phyloP scores from a whole-genome alignment of 2,797 vertebrate species.

The Morus bassanus region DNA sequence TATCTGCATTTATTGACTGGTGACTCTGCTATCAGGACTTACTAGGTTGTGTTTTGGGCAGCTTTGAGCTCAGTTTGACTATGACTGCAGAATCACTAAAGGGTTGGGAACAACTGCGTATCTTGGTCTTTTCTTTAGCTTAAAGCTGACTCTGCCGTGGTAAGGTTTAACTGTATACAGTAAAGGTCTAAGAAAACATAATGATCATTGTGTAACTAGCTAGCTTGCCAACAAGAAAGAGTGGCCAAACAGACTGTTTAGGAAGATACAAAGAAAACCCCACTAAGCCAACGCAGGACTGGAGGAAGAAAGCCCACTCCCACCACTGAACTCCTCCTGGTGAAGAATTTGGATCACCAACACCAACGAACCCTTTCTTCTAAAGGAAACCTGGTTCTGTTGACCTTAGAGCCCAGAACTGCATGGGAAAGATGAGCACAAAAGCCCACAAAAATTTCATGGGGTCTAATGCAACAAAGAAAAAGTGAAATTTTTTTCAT shows the following conservation, averaged over 20 bases:
- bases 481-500: not conserved
- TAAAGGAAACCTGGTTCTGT: not conserved
- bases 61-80: not conserved
- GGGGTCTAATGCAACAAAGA: not conserved
- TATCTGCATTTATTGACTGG: not conserved
- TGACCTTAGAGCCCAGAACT: not conserved
- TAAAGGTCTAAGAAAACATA: not conserved
- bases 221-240: not conserved
- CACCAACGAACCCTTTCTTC: not conserved
- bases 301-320: not conserved
- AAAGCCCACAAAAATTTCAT: not conserved
- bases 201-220: rapidly evolving
- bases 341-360: not conserved
- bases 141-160: not conserved
- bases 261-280: not conserved
- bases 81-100: not conserved
- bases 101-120: not conserved
- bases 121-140: not conserved
- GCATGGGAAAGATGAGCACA: not conserved
- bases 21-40: not conserved
- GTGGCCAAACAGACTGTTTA: not conserved
- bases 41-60: not conserved
- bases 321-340: not conserved
- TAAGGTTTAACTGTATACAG: not conserved
- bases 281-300: not conserved